Base-by-base conservation (phyloP, 2,888 invertebrate genomes). In the Drosophila testacea region DNA sequence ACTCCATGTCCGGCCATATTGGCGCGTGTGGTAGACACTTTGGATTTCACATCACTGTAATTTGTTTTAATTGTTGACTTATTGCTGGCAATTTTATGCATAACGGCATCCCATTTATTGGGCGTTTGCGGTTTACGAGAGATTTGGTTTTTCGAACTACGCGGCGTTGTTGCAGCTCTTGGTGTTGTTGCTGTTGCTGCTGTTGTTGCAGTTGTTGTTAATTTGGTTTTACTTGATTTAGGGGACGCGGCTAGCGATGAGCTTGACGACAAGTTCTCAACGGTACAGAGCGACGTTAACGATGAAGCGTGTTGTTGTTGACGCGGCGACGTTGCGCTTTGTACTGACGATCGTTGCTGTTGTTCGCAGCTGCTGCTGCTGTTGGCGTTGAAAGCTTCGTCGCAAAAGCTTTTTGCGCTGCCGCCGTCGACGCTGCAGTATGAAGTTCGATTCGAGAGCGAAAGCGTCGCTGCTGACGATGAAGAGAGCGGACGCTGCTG, bases 31-130 rank as follows among this genome's bases (percentile, higher is more conserved):
- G 94, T 94, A 76, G 94, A 94, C 69, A 97, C 96, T 93, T 97
- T 96, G 50, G 98, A 97, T 92, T 98, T 98, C 38, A 98, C 96
- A 91, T 98, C 97, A 92, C 96, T 97, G 78, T 95, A 93, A 77
- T 95, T 95, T 10, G 95, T 95, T 90, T 96, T 96, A 51, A 90
- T 84, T 70, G 90, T 81, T 61, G 89, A 82, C 83, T 95, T 95
- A 69, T 95, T 95, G 77, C 95, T 95, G 46, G 95, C 95, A 71
- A 96, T 96, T 92, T 96, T 96, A 92, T 95, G 96, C 95, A 96
- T 95, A 54, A 97, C 97, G 56, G 96, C 95, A 89, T 97, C 97
- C 95, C 97, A 96, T 79, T 96, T 95, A 22, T 93, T 93, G 42
- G 91, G 89, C 54, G 90, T 79, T 55, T 82, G 84, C 52, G 89